These are phyloP conservation scores for Ictidomys tridecemlineatus DNA, from an alignment of 2,113 vertebrate species.

Conservation along the genomic window DNA sequence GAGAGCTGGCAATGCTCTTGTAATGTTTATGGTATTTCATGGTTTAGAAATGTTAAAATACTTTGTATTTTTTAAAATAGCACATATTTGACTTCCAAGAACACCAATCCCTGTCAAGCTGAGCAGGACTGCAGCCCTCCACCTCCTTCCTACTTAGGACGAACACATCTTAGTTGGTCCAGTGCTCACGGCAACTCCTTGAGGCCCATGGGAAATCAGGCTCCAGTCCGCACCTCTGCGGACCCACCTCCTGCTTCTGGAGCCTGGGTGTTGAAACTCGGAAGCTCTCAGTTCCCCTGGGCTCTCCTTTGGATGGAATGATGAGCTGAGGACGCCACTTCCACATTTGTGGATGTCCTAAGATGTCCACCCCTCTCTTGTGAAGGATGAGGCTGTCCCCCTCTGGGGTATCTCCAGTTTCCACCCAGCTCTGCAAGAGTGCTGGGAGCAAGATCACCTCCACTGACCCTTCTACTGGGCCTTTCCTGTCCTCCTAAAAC, in stretches of 20 bases:
- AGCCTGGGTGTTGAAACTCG: background rate
- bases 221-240: fast-evolving
- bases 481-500: background rate
- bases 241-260: background rate
- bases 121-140: background rate
- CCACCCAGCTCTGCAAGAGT: background rate
- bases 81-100: background rate
- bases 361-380: background rate
- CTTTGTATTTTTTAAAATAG: background rate
- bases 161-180: too few relatives aligned
- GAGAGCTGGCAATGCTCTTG: too few relatives aligned
- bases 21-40: background rate
- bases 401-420: fast-evolving
- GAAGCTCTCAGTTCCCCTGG: too few relatives aligned
- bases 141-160: background rate
- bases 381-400: background rate
- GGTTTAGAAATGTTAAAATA: background rate
- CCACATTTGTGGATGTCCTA: too few relatives aligned
- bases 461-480: background rate
- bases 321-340: fast-evolving
- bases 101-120: too few relatives aligned
- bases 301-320: too few relatives aligned
- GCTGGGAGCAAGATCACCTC: background rate
- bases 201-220: background rate
- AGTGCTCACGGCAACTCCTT: background rate